Percentiles rank a stretch among this genome's conserved stretches.
Conservation (phyloP, 1,140 invertebrate genomes). For the Drosophila mauritiana region DNA sequence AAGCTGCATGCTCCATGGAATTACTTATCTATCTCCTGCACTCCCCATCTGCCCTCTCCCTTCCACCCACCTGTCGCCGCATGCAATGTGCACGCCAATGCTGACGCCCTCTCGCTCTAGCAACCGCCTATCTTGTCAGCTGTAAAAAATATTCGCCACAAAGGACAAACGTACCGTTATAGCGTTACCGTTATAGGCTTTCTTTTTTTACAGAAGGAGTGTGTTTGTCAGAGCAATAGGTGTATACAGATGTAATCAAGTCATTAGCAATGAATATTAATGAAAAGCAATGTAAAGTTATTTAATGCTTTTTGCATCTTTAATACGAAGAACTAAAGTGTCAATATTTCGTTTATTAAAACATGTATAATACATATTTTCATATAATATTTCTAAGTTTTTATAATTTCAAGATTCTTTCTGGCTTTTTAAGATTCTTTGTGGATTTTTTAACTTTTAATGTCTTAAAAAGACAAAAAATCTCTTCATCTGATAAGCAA, state of each 20-base stretch:
- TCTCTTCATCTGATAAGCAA: too few species aligned
- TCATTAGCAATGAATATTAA: background rate
- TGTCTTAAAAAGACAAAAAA: too few species aligned
- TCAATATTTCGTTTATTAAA: too few species aligned
- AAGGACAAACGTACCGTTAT: slow-evolving; percentile 69
- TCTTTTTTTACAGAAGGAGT: background rate
- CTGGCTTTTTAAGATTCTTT: too few species aligned
- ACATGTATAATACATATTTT: too few species aligned
- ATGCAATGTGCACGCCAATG: slow-evolving; percentile 69
- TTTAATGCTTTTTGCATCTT: too few species aligned
- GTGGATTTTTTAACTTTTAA: too few species aligned
- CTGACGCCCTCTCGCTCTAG: slow-evolving; percentile 3
- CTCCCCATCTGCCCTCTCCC: slow-evolving; percentile 1
- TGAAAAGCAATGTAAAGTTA: background rate
- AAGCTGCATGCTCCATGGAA: slow-evolving; percentile 58
- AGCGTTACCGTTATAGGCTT: slow-evolving; percentile 29
- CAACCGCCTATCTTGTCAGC: slow-evolving; percentile 16
- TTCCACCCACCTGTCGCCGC: slow-evolving; percentile 39
- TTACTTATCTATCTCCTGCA: slow-evolving; percentile 68
- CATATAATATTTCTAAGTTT: too few species aligned
- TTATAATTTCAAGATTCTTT: too few species aligned
- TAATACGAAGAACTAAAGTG: too few species aligned
- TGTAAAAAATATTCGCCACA: slow-evolving; percentile 62
- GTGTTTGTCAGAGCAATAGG: slow-evolving; percentile 13
- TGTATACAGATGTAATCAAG: slow-evolving; percentile 14